Evolutionary conservation across 2,113 vertebrate genomes (phyloP).

Genomic region (Spea multiplicata): DNA sequence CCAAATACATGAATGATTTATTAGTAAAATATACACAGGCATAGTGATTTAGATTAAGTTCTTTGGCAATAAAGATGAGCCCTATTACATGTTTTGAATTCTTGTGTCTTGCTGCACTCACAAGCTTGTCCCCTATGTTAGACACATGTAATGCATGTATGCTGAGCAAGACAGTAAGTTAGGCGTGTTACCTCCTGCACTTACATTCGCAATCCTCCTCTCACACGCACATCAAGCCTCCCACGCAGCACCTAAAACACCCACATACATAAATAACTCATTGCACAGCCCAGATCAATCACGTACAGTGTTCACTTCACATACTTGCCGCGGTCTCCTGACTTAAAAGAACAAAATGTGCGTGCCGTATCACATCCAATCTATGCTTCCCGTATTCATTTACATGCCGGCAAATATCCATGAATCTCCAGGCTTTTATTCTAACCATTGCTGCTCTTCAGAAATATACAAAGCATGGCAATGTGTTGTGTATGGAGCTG

Average conservation of each 20-base stretch:
- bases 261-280: conserved; percentile 1
- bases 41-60: too few species aligned
- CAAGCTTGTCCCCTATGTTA: not conserved
- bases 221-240: not conserved
- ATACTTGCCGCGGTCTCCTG: not conserved
- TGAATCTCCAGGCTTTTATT: too few species aligned
- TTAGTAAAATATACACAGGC: too few species aligned
- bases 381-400: too few species aligned
- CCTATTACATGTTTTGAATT: too few species aligned
- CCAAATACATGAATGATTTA: too few species aligned
- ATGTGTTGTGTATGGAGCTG: too few species aligned
- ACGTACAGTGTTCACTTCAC: not conserved
- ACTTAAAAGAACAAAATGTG: not conserved
- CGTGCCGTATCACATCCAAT: not conserved
- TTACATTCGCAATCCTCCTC: not conserved
- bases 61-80: too few species aligned
- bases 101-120: not conserved
- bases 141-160: not conserved
- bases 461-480: too few species aligned
- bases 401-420: too few species aligned
- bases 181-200: not conserved
- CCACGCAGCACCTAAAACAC: conserved; percentile 6
- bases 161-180: not conserved
- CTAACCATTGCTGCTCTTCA: too few species aligned
- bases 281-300: not conserved